A percentile compares a stretch with the other conserved stretches of the same genome.
phyloP scores from a whole-genome alignment of 2,113 vertebrate species.

The Tragelaphus buxtoni region DNA sequence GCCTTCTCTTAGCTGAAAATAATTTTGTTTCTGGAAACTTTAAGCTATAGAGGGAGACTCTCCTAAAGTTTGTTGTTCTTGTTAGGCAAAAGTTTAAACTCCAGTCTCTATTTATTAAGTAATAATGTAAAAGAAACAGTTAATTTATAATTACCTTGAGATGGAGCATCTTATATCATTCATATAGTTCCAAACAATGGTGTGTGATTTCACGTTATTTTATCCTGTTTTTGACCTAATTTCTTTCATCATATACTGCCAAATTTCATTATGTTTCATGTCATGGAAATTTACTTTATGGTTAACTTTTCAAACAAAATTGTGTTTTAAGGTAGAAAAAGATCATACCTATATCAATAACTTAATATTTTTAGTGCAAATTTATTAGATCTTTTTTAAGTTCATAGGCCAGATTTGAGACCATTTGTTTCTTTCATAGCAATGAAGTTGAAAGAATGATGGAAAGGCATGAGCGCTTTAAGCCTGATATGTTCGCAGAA shows the following conservation, averaged over 20 bases:
- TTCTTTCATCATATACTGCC: background rate
- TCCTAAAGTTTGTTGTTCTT: background rate
- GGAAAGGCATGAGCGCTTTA: constrained; percentile 87
- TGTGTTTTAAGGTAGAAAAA: background rate
- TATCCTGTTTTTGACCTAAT: background rate
- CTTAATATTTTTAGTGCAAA: background rate
- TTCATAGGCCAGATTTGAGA: background rate
- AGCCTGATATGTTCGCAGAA: constrained; percentile 94
- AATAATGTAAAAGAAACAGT: background rate
- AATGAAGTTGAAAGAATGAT: constrained; percentile 90
- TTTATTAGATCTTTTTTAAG: background rate
- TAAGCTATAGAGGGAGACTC: background rate
- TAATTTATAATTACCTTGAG: background rate
- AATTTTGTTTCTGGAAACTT: background rate
- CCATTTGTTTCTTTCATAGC: constrained; percentile 76
- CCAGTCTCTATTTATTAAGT: background rate
- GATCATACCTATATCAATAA: background rate
- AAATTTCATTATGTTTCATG: background rate
- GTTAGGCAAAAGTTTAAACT: background rate
- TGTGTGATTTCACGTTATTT: background rate
- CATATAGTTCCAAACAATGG: background rate
- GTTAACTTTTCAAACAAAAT: background rate
- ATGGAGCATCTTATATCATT: background rate
- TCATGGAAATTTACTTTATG: background rate
- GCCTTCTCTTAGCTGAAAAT: background rate